phyloP scores from a whole-genome alignment of 64 coral and sea anemone genomes.

The Montipora capricornis region DNA sequence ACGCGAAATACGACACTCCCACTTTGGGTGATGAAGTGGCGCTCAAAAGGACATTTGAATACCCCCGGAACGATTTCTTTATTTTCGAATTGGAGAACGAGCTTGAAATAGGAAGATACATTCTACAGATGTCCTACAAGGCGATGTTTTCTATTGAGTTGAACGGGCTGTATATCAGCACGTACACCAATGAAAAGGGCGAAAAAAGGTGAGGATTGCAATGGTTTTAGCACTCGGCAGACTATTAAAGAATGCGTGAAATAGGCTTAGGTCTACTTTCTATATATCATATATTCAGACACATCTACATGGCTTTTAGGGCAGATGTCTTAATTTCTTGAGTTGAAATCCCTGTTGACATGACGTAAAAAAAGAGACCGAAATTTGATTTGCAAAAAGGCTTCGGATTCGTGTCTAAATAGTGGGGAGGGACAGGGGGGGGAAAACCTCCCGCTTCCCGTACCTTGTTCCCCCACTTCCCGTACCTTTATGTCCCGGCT shows the following conservation, averaged over 20 bases:
- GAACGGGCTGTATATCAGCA: conserved; percentile 94
- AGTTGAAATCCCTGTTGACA: no score
- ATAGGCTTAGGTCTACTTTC: neutral
- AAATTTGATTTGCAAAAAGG: no score
- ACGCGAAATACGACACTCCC: neutral
- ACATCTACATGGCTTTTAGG: no score
- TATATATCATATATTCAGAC: no score
- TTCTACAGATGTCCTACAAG: conserved; percentile 68
- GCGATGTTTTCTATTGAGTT: conserved; percentile 67
- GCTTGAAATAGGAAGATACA: conserved; percentile 73
- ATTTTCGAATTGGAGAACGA: conserved; percentile 71
- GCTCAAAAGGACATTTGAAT: conserved; percentile 44
- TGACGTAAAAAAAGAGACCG: no score
- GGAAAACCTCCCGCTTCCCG: no score
- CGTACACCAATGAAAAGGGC: conserved; percentile 63
- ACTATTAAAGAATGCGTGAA: neutral
- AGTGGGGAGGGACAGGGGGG: no score
- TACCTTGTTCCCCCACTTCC: no score
- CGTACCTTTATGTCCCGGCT: no score
- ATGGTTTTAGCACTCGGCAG: neutral
- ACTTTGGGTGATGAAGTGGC: neutral
- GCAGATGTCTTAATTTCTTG: no score
- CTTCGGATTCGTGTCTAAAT: no score
- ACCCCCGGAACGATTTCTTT: conserved; percentile 79
- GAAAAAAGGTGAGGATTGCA: conserved; percentile 51